Evolutionary conservation across 2,888 invertebrate genomes (phyloP), one percentile per base, ranked within the genome.

Genomic region (Pandemis corylana): DNA sequence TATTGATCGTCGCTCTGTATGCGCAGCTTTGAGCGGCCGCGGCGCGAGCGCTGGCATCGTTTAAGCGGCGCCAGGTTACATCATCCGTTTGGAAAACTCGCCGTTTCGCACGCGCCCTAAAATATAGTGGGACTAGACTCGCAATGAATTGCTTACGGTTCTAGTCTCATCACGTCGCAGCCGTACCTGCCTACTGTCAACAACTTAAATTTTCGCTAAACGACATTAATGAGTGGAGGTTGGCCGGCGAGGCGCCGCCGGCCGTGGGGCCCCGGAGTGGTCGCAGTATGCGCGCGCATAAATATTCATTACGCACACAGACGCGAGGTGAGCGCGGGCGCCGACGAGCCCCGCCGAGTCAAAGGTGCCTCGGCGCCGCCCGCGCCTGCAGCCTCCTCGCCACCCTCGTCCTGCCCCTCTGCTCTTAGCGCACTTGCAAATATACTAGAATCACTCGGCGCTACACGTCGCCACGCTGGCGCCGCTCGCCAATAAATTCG

Each of bases 401-500:
- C 53, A 65, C 72, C 71, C 78, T 82, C 81, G 81, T 83, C 76
- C 82, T 82, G 83, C 80, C 82, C 80, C 80, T 77, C 81, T 80
- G 81, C 84, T 85, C 87, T 88, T 87, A 89, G 86, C 89, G 87
- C 87, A 87, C 84, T 89, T 89, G 87, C 86, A 87, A 89, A 88
- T 89, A 85, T 87, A 87, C 87, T 90, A 90, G 90, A 86, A 85
- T 87, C 82, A 86, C 85, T 87, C 88, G 88, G 89, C 92, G 90
- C 86, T 86, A 78, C 84, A 84, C 87, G 88, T 89, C 92, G 90
- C 86, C 86, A 77, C 84, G 83, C 86, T 88, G 93, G 93, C 94
- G 93, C 93, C 94, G 87, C 87, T 89, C 85, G 89, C 89, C 89
- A 90, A 94, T 94, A 93, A 93, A 94, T 93, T 92, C 90, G 91